Evolutionary conservation across 1,140 invertebrate genomes (phyloP).

Genomic region (Antheraea pernyi): DNA sequence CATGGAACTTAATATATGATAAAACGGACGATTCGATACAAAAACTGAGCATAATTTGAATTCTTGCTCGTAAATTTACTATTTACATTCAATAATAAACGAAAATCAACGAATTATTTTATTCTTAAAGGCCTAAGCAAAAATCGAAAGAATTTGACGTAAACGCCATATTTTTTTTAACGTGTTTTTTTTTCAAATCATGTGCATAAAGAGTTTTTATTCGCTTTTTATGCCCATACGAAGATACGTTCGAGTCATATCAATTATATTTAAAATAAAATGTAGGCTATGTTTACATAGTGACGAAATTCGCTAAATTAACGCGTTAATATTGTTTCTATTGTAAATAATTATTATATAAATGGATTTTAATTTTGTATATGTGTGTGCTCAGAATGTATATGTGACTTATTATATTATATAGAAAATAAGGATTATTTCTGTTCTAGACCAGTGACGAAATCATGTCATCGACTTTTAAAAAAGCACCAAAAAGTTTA

Average conservation of each 20-base stretch:
- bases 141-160: conserved; percentile 21
- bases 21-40: neutral
- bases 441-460: neutral
- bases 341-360: conserved; percentile 47
- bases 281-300: conserved; percentile 38
- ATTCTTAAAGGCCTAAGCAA: conserved; percentile 16
- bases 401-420: conserved; percentile 56
- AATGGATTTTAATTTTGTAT: conserved; percentile 72
- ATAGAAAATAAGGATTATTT: neutral
- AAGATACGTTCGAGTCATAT: conserved; percentile 10
- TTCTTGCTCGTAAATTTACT: neutral
- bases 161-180: neutral
- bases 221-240: neutral
- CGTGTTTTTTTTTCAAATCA: neutral
- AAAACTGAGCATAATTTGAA: neutral
- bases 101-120: conserved; percentile 9
- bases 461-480: neutral
- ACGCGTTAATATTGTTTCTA: conserved; percentile 36
- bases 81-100: neutral
- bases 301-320: conserved; percentile 32
- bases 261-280: conserved; percentile 6
- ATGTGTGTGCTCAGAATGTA: conserved; percentile 72
- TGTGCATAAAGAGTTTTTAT: conserved; percentile 7
- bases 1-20: neutral
- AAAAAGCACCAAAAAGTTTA: neutral